A percentile compares a stretch with the other conserved stretches of the same genome.
These are phyloP conservation scores for Microctenopoma lineatum DNA, from an alignment of 2,797 vertebrate genomes.

Conservation along the genomic window DNA sequence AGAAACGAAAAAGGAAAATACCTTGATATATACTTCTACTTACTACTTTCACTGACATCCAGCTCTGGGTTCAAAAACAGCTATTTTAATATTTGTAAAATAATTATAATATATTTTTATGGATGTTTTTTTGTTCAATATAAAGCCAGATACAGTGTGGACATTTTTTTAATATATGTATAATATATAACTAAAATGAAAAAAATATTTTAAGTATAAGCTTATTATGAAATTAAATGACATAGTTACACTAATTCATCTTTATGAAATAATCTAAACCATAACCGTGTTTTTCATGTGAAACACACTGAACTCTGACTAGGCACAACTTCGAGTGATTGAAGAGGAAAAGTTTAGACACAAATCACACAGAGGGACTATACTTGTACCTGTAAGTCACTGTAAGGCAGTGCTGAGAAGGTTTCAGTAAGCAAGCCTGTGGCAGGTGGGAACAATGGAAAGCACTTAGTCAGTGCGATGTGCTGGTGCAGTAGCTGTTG, in stretches of 20 bases:
- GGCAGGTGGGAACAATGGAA: slow-evolving; percentile 65
- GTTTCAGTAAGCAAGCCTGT: slow-evolving; percentile 2
- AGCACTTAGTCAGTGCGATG: slow-evolving; percentile 56
- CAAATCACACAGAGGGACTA: neutral
- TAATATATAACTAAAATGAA: too few species aligned
- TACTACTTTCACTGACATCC: too few species aligned
- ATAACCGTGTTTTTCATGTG: too few species aligned
- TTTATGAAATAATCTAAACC: neutral
- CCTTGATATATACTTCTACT: too few species aligned
- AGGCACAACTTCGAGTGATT: neutral
- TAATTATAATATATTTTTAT: too few species aligned
- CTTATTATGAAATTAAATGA: too few species aligned
- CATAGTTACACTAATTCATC: neutral
- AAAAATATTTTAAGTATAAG: too few species aligned
- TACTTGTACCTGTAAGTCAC: neutral
- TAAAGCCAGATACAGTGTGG: too few species aligned
- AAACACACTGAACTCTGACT: slow-evolving; percentile 1
- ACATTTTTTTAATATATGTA: too few species aligned
- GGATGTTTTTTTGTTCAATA: too few species aligned
- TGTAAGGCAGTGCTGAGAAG: neutral
- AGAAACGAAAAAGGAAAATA: slow-evolving; percentile 21
- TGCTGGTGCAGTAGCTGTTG: slow-evolving; percentile 49
- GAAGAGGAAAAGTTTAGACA: neutral
- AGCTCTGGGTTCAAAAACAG: too few species aligned
- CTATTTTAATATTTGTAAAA: too few species aligned